Percentiles rank a stretch among this genome's conserved stretches.
These are phyloP conservation scores for Trichomalopsis sarcophagae DNA, from an alignment of 1,140 invertebrate species.

Conservation along the genomic window DNA sequence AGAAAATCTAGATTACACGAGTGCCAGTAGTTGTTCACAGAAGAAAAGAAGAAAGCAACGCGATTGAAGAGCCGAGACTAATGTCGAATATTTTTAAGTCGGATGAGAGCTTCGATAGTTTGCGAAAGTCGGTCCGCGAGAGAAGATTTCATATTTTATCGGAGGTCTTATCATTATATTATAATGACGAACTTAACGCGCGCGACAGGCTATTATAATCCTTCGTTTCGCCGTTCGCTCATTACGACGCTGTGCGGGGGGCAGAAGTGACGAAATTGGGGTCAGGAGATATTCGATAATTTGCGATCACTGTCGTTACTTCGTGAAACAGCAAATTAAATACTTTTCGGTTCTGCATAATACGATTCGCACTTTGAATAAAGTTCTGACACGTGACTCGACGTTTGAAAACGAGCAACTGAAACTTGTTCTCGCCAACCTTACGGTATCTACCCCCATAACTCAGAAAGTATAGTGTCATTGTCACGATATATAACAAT, in stretches of 20 bases:
- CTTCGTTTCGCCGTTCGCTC: background rate
- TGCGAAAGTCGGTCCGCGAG: no score
- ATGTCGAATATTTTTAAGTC: background rate
- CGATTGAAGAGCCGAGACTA: background rate
- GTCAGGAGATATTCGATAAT: background rate
- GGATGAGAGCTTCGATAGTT: background rate
- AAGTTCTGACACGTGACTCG: background rate
- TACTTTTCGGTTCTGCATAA: background rate
- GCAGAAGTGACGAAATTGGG: background rate
- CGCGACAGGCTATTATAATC: background rate
- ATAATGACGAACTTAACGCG: conserved; percentile 26
- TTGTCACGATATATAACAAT: background rate
- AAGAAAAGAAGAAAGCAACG: background rate
- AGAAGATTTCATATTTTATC: background rate
- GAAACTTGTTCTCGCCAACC: background rate
- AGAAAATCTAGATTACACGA: background rate
- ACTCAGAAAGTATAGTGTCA: background rate
- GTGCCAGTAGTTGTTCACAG: background rate
- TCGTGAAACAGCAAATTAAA: background rate
- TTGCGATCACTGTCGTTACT: no score
- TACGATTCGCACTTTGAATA: background rate
- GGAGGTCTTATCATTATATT: conserved; percentile 1
- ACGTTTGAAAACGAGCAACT: background rate
- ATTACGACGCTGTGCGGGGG: background rate
- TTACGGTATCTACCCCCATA: background rate